Evolutionary conservation across 2,797 vertebrate species (phyloP).

Genomic region (Microctenopoma stevenorrisi): DNA sequence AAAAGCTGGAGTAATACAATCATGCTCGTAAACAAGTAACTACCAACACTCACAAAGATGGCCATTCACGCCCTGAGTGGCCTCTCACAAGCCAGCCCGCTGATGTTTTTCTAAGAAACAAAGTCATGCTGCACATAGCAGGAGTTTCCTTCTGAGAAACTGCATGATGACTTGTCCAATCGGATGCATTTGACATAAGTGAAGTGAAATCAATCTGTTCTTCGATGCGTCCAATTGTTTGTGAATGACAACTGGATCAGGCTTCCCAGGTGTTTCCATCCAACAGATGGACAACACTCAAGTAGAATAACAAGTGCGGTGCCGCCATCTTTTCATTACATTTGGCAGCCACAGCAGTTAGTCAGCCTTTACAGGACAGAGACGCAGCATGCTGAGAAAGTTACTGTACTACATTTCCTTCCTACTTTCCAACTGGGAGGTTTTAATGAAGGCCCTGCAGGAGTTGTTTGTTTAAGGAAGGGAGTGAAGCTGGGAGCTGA

Average conservation of each 20-base stretch:
- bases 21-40: slow-evolving; percentile 49
- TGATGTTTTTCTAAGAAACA: slow-evolving; percentile 21
- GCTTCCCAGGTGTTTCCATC: slow-evolving; percentile 16
- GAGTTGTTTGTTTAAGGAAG: slow-evolving; percentile 54
- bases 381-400: slow-evolving; percentile 23
- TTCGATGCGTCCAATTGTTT: neutral
- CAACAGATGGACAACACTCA: slow-evolving; percentile 38
- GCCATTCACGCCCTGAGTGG: slow-evolving; percentile 51
- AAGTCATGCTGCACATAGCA: neutral
- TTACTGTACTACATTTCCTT: slow-evolving; percentile 39
- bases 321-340: slow-evolving; percentile 16
- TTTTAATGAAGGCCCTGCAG: slow-evolving; percentile 31
- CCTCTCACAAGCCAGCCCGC: slow-evolving; percentile 2
- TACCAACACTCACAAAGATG: slow-evolving; percentile 62
- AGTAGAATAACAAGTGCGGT: slow-evolving; percentile 60
- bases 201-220: neutral
- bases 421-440: slow-evolving; percentile 26
- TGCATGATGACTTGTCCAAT: neutral
- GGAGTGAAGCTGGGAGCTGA: slow-evolving; percentile 29
- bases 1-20: slow-evolving; percentile 57
- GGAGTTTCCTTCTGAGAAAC: neutral
- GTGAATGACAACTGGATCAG: slow-evolving; percentile 5
- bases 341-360: slow-evolving; percentile 17
- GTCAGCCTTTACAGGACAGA: slow-evolving; percentile 18
- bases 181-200: neutral